Conservation (phyloP, 2,797 vertebrate species). For the Varecia variegata region DNA sequence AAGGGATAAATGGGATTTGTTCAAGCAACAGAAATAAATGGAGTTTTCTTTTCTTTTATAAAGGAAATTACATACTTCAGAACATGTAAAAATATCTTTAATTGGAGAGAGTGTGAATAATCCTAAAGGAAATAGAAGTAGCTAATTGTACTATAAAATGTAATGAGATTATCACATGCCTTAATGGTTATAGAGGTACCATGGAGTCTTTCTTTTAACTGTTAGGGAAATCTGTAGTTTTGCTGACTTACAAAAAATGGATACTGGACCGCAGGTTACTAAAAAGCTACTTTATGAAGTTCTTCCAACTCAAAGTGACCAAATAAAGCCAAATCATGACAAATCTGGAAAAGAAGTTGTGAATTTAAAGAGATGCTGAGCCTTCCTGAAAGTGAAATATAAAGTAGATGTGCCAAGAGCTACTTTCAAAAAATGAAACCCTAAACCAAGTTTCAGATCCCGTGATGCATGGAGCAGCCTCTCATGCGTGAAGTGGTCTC, state of each 20-base stretch:
- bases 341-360: background rate
- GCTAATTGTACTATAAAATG: conserved; percentile 42
- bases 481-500: background rate
- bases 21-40: conserved; percentile 4
- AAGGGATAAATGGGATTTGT: background rate
- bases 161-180: conserved; percentile 54
- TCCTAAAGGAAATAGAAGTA: conserved; percentile 50
- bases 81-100: conserved; percentile 62
- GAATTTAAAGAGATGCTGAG: background rate
- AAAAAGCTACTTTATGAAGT: background rate
- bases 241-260: conserved; percentile 28
- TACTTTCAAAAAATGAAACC: background rate
- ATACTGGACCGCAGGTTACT: background rate
- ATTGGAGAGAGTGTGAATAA: conserved; percentile 31
- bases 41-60: background rate
- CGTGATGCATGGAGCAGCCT: too few relatives aligned
- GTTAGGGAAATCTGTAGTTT: conserved; percentile 33
- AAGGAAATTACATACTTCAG: conserved; percentile 5
- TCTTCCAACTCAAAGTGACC: background rate
- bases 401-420: background rate
- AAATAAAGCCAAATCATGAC: conserved; percentile 4
- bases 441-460: background rate
- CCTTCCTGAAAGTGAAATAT: conserved; percentile 9
- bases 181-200: conserved; percentile 38
- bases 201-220: conserved; percentile 28